Evolutionary conservation across 1,140 invertebrate species (phyloP), one percentile per base, ranked within the genome.

Genomic region (Euborellia annulipes): DNA sequence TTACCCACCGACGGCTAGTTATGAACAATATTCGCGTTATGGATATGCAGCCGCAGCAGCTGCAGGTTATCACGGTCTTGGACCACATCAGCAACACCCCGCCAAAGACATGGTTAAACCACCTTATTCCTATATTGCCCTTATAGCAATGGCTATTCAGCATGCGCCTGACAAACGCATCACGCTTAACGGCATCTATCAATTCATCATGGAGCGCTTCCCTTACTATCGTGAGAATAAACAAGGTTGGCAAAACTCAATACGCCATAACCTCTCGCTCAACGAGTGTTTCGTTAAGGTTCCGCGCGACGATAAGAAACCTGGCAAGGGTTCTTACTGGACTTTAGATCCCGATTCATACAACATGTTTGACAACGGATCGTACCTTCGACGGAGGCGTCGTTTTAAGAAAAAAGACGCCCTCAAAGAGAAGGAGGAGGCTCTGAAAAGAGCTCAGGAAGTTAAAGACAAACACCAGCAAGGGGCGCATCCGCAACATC

Each of bases 251-350:
- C 90, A 95, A 63, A 95, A 95, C 59, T 90, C 85, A 1, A 95
- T 95, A 46, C 71, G 92, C 32, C 92, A 99, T 63, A 99, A 98
- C 66, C 68, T 99, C 3, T 92, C 85, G 50, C 70, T 99, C 13
- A 99, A 99, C 68, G 95, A 98, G 64, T 99, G 95, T 62, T 99
- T 99, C 64, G 82, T 98, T 1, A 98, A 98, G 67, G 84, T 95
- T 41, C 76, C 86, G 23, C 57, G 83, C 46, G 74, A 91, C 56
- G 89, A 93, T 55, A 97, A 96, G 64, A 92, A 92, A 58, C 85
- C 87, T 0, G 89, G 89, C 0, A 98, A 98, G 63, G 93, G 94
- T 2, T 92, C 86, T 56, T 98, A 94, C 62, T 98, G 94, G 94
- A 93, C 90, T 0, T 65, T 97, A 20, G 90, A 97, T 60, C 93